Base-by-base conservation (phyloP, 2,797 vertebrate genomes). In the Labroides dimidiatus region DNA sequence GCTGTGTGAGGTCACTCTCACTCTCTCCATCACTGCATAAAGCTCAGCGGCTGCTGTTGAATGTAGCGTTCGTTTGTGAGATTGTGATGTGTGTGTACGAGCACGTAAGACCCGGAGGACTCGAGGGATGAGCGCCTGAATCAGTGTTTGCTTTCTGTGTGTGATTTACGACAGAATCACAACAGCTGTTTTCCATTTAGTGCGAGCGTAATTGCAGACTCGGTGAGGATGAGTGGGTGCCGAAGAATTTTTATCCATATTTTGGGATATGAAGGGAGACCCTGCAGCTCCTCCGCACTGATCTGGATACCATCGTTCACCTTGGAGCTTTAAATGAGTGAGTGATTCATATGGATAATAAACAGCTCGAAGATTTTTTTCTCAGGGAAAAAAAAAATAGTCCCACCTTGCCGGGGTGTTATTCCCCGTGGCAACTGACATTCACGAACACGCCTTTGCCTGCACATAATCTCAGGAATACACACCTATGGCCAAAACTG, bases 371-470 rank as follows among this genome's bases (percentile, higher is more conserved):
- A 23, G 57, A 64, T 61, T 78, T 75, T n/a, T 37, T 80, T 82
- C 74, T 82, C 52, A 57, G 19, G 64, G 11, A 11, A 7, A 61
- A 50, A 53, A 44, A 57, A 53, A 53, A 44, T 55, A 19, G 53
- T 77, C 54, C 44, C 79, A 77, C 69, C 54, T 84, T 59, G 17
- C 27, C 51, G 20, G 69, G 12, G 1, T 16, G 43, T 39, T 76
- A 10, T 81, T 61, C 67, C 84, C 66, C 5, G 4, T 42, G 77
- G 72, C 78, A 4, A 51, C 60, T 23, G 21, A 39, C 48, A 73
- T 50, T 72, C 6, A 62, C 44, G 63, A 70, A 80, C 84, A 82
- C 61, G 61, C 79, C 86, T 65, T 84, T 77, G 64, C 72, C 43
- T 83, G 75, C 17, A 51, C 42, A 45, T 21, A 55, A 52, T 50